Evolutionary conservation across 2,113 vertebrate species (phyloP).

Genomic region (Centrocercus urophasianus): DNA sequence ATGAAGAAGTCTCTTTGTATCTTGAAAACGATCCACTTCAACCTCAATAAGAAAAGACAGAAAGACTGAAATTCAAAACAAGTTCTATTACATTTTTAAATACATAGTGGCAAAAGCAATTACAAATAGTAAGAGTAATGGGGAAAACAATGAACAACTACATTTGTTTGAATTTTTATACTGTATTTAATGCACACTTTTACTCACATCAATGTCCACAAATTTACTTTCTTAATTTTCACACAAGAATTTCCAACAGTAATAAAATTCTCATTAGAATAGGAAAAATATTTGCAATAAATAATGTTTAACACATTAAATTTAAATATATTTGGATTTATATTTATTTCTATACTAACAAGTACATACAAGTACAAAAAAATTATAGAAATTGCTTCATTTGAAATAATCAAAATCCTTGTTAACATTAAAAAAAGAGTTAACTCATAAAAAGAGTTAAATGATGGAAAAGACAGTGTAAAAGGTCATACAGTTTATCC

Average conservation of each 20-base stretch:
- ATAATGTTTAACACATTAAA: not conserved
- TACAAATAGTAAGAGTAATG: not conserved
- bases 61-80: not conserved
- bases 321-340: not conserved
- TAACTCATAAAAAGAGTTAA: not conserved
- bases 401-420: not conserved
- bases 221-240: not conserved
- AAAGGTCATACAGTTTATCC: not conserved
- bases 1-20: slow-evolving; percentile 82
- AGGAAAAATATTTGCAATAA: not conserved
- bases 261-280: not conserved
- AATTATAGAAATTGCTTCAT: not conserved
- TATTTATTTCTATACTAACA: not conserved
- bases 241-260: not conserved
- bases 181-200: not conserved
- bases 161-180: not conserved
- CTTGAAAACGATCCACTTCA: slow-evolving; percentile 90
- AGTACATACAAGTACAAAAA: not conserved
- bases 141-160: not conserved
- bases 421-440: not conserved
- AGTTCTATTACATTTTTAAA: not conserved
- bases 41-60: slow-evolving; percentile 73
- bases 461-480: not conserved
- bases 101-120: not conserved
- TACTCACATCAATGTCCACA: not conserved